Evolutionary conservation across 2,797 vertebrate genomes (phyloP), one percentile per base, ranked within the genome.

Genomic region (Molossus molossus): DNA sequence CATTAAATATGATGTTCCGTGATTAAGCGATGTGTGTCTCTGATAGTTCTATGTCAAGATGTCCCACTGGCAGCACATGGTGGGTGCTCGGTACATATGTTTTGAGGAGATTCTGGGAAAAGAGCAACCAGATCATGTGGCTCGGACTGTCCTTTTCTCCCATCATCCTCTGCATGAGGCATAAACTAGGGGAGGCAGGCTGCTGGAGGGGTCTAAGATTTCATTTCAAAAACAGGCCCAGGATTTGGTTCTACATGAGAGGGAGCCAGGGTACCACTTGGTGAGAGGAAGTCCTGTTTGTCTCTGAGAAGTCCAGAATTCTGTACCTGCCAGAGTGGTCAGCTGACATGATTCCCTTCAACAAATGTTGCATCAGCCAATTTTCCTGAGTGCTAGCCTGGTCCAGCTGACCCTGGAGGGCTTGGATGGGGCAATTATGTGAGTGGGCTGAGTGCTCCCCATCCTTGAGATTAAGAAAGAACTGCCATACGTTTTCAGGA

Each of bases 41-140:
- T 88, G 58, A 90, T 60, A 29, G 23, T 57, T 90, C 50, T 53
- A 62, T 85, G n/a, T 76, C 48, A 80, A 81, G 18, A 93, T 18
- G n/a, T 45, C 17, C 48, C 48, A 33, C 23, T 37, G 33, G 40
- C 15, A 67, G 17, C 27, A 81, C 11, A 21, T 64, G 40, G 33
- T 11, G 53, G 65, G 14, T 53, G 27, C 62, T 82, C 23, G 27
- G 27, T 93, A 91, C 79, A 23, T 76, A 76, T 27, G 6, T 85
- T 76, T 18, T 76, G 37, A 93, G 60, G 50, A 70, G 60, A 80
- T 80, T 57, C 53, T 75, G 45, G 45, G 13, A 88, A 64, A 17
- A 81, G 10, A 57, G 48, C 25, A 9, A 33, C 60, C 3, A 53
- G 65, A 81, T 8, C 60, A n/a, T 45, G 5, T 72, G 45, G 18